A percentile compares a stretch with the other conserved stretches of the same genome.
These are phyloP conservation scores for Fukomys damarensis DNA, from an alignment of 2,113 vertebrate genomes.

Conservation along the genomic window DNA sequence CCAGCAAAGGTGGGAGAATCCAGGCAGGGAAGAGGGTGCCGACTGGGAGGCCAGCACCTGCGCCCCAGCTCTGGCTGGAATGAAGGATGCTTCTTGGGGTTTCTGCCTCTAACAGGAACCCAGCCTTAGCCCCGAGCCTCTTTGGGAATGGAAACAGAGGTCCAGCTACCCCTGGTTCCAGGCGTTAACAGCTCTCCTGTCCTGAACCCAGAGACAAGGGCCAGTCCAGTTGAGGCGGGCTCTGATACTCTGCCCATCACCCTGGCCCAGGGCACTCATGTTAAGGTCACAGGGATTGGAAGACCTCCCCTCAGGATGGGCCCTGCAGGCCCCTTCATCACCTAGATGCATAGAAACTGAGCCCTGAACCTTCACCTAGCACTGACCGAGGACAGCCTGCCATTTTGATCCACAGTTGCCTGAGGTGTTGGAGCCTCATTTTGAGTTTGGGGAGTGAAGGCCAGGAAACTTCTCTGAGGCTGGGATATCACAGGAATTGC, in stretches of 20 bases:
- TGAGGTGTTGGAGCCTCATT: not conserved
- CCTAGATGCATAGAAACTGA: not conserved
- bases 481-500: rapidly evolving
- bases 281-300: not conserved
- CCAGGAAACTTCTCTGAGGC: not conserved
- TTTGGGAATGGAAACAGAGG: not conserved
- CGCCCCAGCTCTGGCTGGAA: no score
- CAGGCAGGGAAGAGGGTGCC: not conserved
- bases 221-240: rapidly evolving
- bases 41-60: rapidly evolving
- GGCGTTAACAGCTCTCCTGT: rapidly evolving
- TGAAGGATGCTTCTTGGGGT: rapidly evolving
- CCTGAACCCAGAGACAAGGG: not conserved
- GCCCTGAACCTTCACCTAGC: rapidly evolving
- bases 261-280: not conserved
- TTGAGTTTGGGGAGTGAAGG: not conserved
- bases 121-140: not conserved
- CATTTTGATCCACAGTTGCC: not conserved
- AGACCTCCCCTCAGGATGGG: not conserved
- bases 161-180: rapidly evolving
- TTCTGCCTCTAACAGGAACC: not conserved
- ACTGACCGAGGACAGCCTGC: rapidly evolving
- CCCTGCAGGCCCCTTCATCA: no score
- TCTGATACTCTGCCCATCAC: rapidly evolving
- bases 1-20: not conserved